These are phyloP conservation scores for Nannoperca obscura DNA, from an alignment of 2,797 vertebrate genomes.

Conservation along the genomic window DNA sequence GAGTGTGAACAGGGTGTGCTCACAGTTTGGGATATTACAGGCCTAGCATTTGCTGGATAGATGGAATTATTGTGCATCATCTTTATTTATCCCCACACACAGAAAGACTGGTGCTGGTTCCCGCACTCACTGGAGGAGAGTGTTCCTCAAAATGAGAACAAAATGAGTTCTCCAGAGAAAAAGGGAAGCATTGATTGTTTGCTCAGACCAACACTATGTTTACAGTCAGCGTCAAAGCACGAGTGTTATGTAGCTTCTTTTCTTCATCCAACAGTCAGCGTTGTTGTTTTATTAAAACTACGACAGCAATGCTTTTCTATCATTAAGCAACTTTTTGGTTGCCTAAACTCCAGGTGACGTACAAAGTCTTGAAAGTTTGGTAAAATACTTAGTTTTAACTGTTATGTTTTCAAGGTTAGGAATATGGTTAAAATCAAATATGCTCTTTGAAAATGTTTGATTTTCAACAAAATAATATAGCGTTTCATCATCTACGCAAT, in stretches of 20 bases:
- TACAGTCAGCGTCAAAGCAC: neutral
- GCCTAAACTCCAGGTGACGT: neutral
- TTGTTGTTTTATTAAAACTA: neutral
- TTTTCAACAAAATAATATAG: no score
- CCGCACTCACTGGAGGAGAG: neutral
- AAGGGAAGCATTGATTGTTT: constrained; percentile 16
- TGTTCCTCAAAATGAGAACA: no score
- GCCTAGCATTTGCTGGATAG: constrained; percentile 38
- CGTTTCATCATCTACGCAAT: no score
- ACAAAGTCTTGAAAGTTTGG: no score
- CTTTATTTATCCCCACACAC: constrained; percentile 41
- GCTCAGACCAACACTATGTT: constrained; percentile 1
- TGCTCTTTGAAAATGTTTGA: no score
- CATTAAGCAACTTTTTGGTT: neutral
- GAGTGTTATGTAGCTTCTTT: neutral
- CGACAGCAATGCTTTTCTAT: neutral
- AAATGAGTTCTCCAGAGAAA: constrained; percentile 29
- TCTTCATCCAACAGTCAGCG: neutral
- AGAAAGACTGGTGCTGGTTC: constrained; percentile 10
- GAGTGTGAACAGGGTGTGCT: constrained; percentile 50
- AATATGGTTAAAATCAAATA: no score
- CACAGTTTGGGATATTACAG: constrained; percentile 56
- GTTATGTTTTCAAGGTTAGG: no score
- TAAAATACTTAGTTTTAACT: no score
- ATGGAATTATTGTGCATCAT: constrained; percentile 57